Conservation (phyloP, 2,113 vertebrate genomes). For the Eulemur rufifrons region DNA sequence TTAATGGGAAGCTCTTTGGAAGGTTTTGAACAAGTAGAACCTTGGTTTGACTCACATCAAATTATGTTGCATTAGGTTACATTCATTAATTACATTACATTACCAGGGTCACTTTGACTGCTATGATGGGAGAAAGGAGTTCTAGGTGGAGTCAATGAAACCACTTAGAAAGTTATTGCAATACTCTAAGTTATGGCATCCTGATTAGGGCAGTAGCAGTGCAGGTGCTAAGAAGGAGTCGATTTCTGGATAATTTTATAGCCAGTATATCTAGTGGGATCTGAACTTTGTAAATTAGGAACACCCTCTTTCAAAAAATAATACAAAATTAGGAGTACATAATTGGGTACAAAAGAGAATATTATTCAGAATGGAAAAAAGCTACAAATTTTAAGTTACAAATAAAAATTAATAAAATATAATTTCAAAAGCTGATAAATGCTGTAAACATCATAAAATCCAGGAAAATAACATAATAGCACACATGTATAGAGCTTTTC, state of each 20-base stretch:
- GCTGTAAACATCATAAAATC: neutral
- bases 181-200: neutral
- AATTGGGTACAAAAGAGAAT: neutral
- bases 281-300: neutral
- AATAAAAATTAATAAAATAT: conserved; percentile 11
- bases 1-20: neutral
- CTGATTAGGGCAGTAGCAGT: neutral
- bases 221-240: neutral
- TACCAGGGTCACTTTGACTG: neutral
- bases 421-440: neutral
- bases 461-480: neutral
- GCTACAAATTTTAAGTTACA: neutral
- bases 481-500: neutral
- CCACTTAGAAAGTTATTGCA: neutral
- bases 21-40: neutral
- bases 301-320: neutral
- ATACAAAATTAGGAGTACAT: neutral
- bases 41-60: neutral
- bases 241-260: neutral
- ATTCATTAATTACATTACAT: neutral
- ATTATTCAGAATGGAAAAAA: neutral
- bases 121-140: neutral
- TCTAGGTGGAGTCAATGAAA: neutral
- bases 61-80: neutral
- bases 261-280: neutral